These are phyloP conservation scores for Drosophila tsacasi DNA, from an alignment of 1,140 invertebrate genomes.

Conservation along the genomic window DNA sequence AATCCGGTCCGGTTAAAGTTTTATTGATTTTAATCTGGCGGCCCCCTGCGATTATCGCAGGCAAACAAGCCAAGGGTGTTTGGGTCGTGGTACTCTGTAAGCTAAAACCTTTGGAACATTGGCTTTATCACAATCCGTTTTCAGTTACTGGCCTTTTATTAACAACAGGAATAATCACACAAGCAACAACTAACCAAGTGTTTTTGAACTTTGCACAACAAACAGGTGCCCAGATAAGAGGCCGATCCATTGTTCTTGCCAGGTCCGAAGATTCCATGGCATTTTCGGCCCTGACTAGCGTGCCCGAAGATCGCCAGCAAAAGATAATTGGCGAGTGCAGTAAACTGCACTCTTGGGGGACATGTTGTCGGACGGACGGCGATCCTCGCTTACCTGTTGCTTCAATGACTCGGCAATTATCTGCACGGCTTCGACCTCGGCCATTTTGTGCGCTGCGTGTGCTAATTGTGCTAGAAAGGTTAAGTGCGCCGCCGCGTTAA, in stretches of 20 bases:
- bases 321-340: conserved; percentile 30
- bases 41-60: conserved; percentile 44
- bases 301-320: neutral
- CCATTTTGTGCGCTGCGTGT: conserved; percentile 84
- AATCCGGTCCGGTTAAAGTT: conserved; percentile 35
- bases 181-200: conserved; percentile 54
- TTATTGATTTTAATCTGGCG: conserved; percentile 79
- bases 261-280: conserved; percentile 31
- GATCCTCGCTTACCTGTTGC: conserved; percentile 88
- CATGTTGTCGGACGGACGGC: conserved; percentile 12
- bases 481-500: conserved; percentile 42
- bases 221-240: conserved; percentile 75
- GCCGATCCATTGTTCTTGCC: conserved; percentile 35
- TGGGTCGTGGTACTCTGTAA: conserved; percentile 10
- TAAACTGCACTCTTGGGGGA: conserved; percentile 32
- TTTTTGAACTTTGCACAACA: conserved; percentile 82
- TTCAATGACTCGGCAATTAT: conserved; percentile 92
- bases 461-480: conserved; percentile 53
- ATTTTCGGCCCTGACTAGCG: neutral
- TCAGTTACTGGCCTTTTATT: conserved; percentile 34
- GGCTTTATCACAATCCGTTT: conserved; percentile 68
- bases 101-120: conserved; percentile 66
- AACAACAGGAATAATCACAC: conserved; percentile 41
- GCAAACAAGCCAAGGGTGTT: conserved; percentile 32
- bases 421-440: conserved; percentile 90